Evolutionary conservation across 2,888 invertebrate genomes (phyloP), one percentile per base, ranked within the genome.

Genomic region (Cheilosia scutellata): DNA sequence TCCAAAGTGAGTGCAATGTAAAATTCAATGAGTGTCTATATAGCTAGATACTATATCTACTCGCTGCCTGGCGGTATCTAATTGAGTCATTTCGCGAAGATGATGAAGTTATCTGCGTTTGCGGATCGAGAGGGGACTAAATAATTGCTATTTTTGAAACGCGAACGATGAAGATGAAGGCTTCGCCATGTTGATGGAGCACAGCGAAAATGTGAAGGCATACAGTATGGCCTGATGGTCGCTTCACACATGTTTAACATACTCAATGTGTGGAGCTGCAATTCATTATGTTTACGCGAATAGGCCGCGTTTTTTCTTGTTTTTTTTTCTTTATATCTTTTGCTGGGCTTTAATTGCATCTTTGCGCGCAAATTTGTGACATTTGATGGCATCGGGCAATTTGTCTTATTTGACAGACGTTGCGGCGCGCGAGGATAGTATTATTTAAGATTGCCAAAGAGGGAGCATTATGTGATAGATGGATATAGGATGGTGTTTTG

Each of bases 21-120:
- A 58, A 65, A 62, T 60, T 83, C 83, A 83, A 71, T 77, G 71
- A 77, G 65, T 57, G 58, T 65, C 62, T 70, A 53, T 70, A 53
- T 42, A 47, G 11, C 33, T 27, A 71, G 71, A 80, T 71, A 76
- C 16, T 20, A 20, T 47, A 47, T 7, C 33, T 29, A 29, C 31
- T 44, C 62, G 65, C 62, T 79, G 20, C 1, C 20, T 79, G 84
- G 57, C 78, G 77, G 80, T 60, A 74, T 84, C 79, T 88, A 89
- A 90, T 90, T 89, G 88, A 90, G 89, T 88, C 88, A 89, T 89
- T 89, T 87, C 58, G 31, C 78, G 25, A 37, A 53, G 70, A 68
- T 63, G 87, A 68, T 83, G 83, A 72, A 74, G 79, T 77, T 87
- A 83, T 82, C 74, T 82, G 70, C 72, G 77, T 76, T 72, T 79